These are phyloP conservation scores for Typhlichthys subterraneus DNA, from an alignment of 2,797 vertebrate genomes.

Conservation along the genomic window DNA sequence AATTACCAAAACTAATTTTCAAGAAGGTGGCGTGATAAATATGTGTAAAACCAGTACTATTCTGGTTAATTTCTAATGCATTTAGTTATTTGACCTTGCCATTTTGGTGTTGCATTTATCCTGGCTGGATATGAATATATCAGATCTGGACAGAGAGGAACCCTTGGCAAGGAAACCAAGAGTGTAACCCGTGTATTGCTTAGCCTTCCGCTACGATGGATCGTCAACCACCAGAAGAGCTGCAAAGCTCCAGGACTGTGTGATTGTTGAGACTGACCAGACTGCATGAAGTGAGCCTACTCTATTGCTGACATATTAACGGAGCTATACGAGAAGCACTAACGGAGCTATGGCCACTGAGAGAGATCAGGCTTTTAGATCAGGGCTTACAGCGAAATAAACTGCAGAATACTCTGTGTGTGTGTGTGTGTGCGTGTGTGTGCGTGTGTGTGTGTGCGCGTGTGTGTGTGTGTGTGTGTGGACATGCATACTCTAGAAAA, in stretches of 20 bases:
- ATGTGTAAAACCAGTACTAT: too few species aligned
- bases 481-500: conserved; percentile 5
- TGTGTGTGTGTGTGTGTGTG: not conserved
- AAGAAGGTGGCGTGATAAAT: too few species aligned
- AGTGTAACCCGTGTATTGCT: too few species aligned
- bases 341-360: conserved; percentile 13
- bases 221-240: not conserved
- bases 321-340: conserved; percentile 2
- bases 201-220: too few species aligned
- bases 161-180: too few species aligned
- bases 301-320: conserved; percentile 16
- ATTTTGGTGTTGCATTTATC: too few species aligned
- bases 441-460: not conserved
- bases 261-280: conserved; percentile 3
- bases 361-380: not conserved
- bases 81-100: too few species aligned
- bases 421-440: not conserved
- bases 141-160: too few species aligned
- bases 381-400: not conserved
- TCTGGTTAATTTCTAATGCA: too few species aligned
- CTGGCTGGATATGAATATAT: too few species aligned
- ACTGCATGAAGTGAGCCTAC: conserved; percentile 21
- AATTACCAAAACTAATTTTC: too few species aligned
- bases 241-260: not conserved
- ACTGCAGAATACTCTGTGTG: conserved; percentile 9